Evolutionary conservation across 2,113 vertebrate genomes (phyloP), one percentile per base, ranked within the genome.

Genomic region (Cyprinodon tularosa): DNA sequence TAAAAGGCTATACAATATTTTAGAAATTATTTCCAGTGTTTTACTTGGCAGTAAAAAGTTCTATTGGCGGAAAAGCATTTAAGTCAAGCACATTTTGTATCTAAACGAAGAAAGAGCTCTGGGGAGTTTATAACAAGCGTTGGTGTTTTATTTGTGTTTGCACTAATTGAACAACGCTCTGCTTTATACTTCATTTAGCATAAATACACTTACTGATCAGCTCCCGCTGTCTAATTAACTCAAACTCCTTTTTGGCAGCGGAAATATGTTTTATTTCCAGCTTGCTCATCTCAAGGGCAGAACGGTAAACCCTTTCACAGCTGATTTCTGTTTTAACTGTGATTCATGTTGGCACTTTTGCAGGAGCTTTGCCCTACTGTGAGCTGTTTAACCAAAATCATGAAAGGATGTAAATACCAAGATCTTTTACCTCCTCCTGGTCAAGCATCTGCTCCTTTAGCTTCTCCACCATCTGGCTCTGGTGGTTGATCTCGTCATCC

Each of bases 391-490:
- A 82, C 65, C 53, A 78, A 78, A 83, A 74, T 69, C 62, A 79
- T 82, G 37, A 84, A 82, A 78, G 47, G 36, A 70, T 62, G 48
- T 76, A 60, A 82, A 82, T 81, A 72, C 36, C 29, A 20, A 72
- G 62, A 69, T 69, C 42, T 78, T 82, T 89, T 92, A 93, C 92
- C 92, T 93, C 91, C 88, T 93, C 91, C 84, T 93, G 92, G 69
- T 92, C 77, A 36, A 93, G 88, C 92, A 93, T 93, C 88, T 92
- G 91, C 76, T 92, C 86, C 86, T 91, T 93, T 80, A 93, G 88
- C 74, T 93, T 93, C 83, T 92, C 91, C 62, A 92, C 92, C 85
- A 93, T 89, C 88, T 92, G 92, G 90, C 91, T 92, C 84, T 93
- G 92, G 63, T 91, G 86, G 82, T 92, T 91, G 83, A 93, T 92